Percentiles rank a stretch among this genome's conserved stretches.
phyloP scores from a whole-genome alignment of 2,888 invertebrate species.

The Choreutis nemorana region DNA sequence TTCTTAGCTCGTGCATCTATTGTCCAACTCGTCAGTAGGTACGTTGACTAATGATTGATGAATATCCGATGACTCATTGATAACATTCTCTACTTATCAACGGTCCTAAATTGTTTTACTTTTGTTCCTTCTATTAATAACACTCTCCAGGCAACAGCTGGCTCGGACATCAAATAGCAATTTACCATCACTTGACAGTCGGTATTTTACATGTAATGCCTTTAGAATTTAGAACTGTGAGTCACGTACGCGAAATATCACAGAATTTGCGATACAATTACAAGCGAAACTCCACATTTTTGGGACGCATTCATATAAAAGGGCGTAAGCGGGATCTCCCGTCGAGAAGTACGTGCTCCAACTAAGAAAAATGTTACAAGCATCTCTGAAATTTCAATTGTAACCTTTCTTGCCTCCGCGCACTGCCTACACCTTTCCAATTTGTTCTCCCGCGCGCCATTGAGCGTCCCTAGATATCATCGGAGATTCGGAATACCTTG shows the following conservation, averaged over 20 bases:
- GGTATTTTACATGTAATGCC: constrained; percentile 1
- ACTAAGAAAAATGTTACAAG: constrained; percentile 53
- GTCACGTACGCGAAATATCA: constrained; percentile 35
- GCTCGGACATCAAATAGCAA: constrained; percentile 4
- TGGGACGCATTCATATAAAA: constrained; percentile 32
- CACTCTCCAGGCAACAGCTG: constrained; percentile 1
- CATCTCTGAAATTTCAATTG: constrained; percentile 62
- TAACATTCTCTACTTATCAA: constrained; percentile 33
- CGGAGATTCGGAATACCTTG: constrained; percentile 44
- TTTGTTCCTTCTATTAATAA: constrained; percentile 6
- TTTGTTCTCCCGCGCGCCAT: constrained; percentile 47
- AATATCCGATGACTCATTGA: constrained; percentile 48
- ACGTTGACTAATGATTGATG: constrained; percentile 42
- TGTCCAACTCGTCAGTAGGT: constrained; percentile 36
- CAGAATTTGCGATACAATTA: constrained; percentile 39
- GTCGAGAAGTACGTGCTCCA: constrained; percentile 46
- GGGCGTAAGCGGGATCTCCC: constrained; percentile 30
- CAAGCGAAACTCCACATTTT: constrained; percentile 28
- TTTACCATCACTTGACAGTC: not conserved
- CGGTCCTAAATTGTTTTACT: constrained; percentile 9
- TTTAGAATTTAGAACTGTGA: constrained; percentile 12
- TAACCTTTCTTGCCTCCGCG: constrained; percentile 46
- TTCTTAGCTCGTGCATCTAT: no score
- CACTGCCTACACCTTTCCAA: constrained; percentile 43
- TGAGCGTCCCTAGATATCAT: constrained; percentile 51